phyloP scores from a whole-genome alignment of 2,797 vertebrate species.

The Hippocampus kuda region DNA sequence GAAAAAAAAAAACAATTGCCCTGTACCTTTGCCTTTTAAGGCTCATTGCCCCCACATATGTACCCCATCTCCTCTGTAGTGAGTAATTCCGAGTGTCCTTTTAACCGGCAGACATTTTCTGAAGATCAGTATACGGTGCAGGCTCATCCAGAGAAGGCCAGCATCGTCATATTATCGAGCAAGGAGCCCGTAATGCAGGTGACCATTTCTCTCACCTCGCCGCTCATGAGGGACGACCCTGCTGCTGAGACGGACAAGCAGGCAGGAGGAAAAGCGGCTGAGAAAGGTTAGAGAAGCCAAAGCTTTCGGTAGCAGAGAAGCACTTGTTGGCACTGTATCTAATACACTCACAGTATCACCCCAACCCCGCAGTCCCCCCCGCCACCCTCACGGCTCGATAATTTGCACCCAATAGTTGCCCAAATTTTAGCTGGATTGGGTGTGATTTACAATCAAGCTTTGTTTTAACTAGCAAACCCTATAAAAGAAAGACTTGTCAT shows the following conservation, averaged over 20 bases:
- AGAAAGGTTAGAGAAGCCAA: slow-evolving; percentile 79
- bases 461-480: slow-evolving; percentile 10
- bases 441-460: slow-evolving; percentile 23
- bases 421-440: slow-evolving; percentile 36
- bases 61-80: slow-evolving; percentile 67
- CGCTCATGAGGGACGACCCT: slow-evolving; percentile 77
- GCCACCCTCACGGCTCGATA: slow-evolving; percentile 14
- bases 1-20: slow-evolving; percentile 20
- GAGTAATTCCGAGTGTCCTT: slow-evolving; percentile 75
- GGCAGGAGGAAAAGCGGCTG: slow-evolving; percentile 67
- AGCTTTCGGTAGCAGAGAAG: slow-evolving; percentile 66
- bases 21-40: slow-evolving; percentile 20
- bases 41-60: slow-evolving; percentile 26
- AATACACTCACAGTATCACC: slow-evolving; percentile 15
- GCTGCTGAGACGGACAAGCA: slow-evolving; percentile 65
- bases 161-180: slow-evolving; percentile 74
- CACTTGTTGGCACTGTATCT: slow-evolving; percentile 58
- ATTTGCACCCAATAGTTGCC: slow-evolving; percentile 12
- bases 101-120: slow-evolving; percentile 77
- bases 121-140: slow-evolving; percentile 79
- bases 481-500: slow-evolving; percentile 28
- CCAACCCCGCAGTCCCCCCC: no score
- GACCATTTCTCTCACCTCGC: slow-evolving; percentile 76
- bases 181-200: slow-evolving; percentile 82
- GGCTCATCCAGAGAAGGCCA: slow-evolving; percentile 71